Evolutionary conservation across 2,888 invertebrate species (phyloP), one percentile per base, ranked within the genome.

Genomic region (Oithona nana): DNA sequence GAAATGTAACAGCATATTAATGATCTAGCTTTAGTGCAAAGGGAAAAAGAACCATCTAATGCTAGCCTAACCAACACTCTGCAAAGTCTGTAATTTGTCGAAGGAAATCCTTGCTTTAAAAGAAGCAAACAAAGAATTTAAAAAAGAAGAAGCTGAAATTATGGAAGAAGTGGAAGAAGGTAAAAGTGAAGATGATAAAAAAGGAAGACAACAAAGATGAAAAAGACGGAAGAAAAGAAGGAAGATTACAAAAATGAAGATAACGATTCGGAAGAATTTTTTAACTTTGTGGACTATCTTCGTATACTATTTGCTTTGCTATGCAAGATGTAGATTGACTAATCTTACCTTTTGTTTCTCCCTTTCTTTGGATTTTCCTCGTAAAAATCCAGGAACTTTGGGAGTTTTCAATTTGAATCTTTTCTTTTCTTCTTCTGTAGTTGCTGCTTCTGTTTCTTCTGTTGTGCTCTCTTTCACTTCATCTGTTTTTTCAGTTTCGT

Each of bases 41-140:
- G n/a, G n/a, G n/a, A n/a, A n/a, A n/a, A n/a, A n/a, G n/a, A n/a
- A n/a, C n/a, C n/a, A n/a, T n/a, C n/a, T n/a, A n/a, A n/a, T n/a
- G n/a, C n/a, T n/a, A n/a, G n/a, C n/a, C n/a, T n/a, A n/a, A n/a
- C n/a, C n/a, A n/a, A n/a, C n/a, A n/a, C n/a, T n/a, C n/a, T n/a
- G n/a, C n/a, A n/a, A n/a, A n/a, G n/a, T n/a, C n/a, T n/a, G n/a
- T n/a, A n/a, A n/a, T n/a, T n/a, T n/a, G n/a, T n/a, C 22, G 2
- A n/a, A 28, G 20, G 54, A 54, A 2, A 13, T 61, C n/a, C 52
- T 54, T 13, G 61, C 61, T 16, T 54, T 54, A 29, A 28, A n/a
- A 11, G 61, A 61, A 30, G 61, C 52, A 28, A 61, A 61, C 28
- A 22, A 54, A n/a, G 61, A 61, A 30, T 54, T 61, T 22, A 54